Percentiles rank a stretch among this genome's conserved stretches.
phyloP scores from a whole-genome alignment of 2,888 invertebrate species.

The Sacculina carcini region DNA sequence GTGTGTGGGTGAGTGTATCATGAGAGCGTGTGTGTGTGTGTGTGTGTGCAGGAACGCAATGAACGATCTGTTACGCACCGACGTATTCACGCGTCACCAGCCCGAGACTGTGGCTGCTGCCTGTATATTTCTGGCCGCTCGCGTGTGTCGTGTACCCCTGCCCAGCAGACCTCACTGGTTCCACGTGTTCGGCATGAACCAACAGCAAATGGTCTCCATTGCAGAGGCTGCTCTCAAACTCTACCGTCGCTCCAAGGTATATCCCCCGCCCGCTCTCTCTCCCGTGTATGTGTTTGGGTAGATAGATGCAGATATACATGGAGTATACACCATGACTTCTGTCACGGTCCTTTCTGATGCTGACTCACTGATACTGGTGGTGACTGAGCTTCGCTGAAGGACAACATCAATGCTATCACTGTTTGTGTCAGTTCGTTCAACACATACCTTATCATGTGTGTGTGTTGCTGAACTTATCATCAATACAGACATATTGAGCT shows the following conservation, averaged over 20 bases:
- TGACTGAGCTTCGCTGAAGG: not conserved
- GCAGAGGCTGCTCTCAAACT: slow-evolving; percentile 48
- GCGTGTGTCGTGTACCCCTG: slow-evolving; percentile 55
- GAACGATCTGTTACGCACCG: slow-evolving; percentile 92
- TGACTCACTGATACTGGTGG: not conserved
- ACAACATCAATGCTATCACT: not conserved
- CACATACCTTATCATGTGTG: no score
- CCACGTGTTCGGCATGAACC: slow-evolving; percentile 53
- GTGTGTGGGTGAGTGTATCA: no score
- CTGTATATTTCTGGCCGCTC: slow-evolving; percentile 86
- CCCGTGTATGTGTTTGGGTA: not conserved
- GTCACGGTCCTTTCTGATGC: not conserved
- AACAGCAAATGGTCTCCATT: slow-evolving; percentile 57
- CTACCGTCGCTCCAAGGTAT: slow-evolving; percentile 55
- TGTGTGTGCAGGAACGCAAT: slow-evolving; percentile 55
- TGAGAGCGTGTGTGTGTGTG: no score
- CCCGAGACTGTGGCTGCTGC: slow-evolving; percentile 97
- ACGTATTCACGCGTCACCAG: slow-evolving; percentile 80
- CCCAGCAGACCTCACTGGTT: slow-evolving; percentile 78
- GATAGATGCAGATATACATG: not conserved
- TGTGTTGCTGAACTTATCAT: no score
- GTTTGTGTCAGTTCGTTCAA: not conserved
- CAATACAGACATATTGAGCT: no score
- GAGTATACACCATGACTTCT: not conserved
- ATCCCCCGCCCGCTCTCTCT: slow-evolving; percentile 13